A percentile compares a stretch with the other conserved stretches of the same genome.
Conservation (phyloP, 2,113 vertebrate species). For the Phrynosoma platyrhinos region DNA sequence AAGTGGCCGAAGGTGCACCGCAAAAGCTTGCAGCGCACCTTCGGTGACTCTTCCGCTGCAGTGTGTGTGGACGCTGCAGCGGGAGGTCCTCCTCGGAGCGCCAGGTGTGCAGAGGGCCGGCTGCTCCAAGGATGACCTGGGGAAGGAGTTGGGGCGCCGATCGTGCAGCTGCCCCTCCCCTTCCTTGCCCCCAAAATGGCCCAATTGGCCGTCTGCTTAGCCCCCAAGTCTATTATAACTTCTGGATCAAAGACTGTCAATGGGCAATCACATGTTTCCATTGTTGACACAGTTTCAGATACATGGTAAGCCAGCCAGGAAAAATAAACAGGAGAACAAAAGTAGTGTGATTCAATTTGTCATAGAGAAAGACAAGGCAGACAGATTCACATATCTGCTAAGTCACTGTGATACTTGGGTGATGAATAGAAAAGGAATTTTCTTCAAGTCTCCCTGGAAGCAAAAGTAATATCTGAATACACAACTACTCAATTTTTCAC, state of each 20-base stretch:
- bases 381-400: neutral
- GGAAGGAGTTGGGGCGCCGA: no score
- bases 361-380: constrained; percentile 36
- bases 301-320: constrained; percentile 25
- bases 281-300: constrained; percentile 15
- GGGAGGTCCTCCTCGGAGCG: no score
- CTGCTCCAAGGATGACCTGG: no score
- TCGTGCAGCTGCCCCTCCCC: no score
- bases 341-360: constrained; percentile 50
- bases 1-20: no score
- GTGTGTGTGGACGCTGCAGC: no score
- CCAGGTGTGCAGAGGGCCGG: no score
- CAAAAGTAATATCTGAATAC: constrained; percentile 26
- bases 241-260: neutral
- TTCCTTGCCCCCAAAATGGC: no score
- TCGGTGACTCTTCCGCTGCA: no score
- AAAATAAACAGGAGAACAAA: constrained; percentile 44
- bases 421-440: constrained; percentile 34
- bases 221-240: neutral
- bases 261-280: neutral
- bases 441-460: constrained; percentile 20
- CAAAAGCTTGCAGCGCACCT: no score
- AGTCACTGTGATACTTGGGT: constrained; percentile 11
- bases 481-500: constrained; percentile 43
- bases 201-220: no score